A percentile compares a stretch with the other conserved stretches of the same genome.
phyloP scores from a whole-genome alignment of 2,888 invertebrate genomes.

The Alloplasta piceator region DNA sequence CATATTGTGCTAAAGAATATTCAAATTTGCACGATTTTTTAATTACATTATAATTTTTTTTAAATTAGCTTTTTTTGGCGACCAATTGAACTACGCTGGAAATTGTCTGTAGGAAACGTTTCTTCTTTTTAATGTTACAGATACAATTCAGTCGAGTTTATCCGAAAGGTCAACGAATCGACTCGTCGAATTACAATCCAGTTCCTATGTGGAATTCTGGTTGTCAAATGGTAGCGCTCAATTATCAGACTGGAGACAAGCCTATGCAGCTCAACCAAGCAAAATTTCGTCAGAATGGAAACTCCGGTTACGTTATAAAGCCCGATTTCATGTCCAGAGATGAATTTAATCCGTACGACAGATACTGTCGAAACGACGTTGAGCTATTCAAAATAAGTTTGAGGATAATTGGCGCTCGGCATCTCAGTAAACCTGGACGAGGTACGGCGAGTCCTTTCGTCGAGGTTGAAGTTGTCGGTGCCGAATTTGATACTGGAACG shows the following conservation, averaged over 20 bases:
- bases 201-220: constrained; percentile 97
- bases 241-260: constrained; percentile 98
- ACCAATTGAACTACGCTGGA: no score
- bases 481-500: constrained; percentile 92
- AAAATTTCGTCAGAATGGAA: constrained; percentile 95
- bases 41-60: no score
- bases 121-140: constrained; percentile 72
- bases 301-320: constrained; percentile 96
- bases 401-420: constrained; percentile 94
- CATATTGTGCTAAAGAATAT: no score
- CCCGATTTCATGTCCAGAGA: constrained; percentile 95
- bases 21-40: no score
- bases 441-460: constrained; percentile 96
- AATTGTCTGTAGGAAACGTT: no score
- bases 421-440: constrained; percentile 92
- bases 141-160: constrained; percentile 97
- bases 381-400: constrained; percentile 88
- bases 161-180: constrained; percentile 96
- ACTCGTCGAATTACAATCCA: constrained; percentile 99
- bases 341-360: constrained; percentile 91
- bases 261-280: constrained; percentile 98
- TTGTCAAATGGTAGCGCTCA: constrained; percentile 98
- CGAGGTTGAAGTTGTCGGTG: constrained; percentile 95
- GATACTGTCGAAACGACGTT: constrained; percentile 85
- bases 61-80: no score